Percentiles rank a stretch among this genome's conserved stretches.
Conservation (phyloP, 2,888 invertebrate genomes). For the Phyllotreta striolata region DNA sequence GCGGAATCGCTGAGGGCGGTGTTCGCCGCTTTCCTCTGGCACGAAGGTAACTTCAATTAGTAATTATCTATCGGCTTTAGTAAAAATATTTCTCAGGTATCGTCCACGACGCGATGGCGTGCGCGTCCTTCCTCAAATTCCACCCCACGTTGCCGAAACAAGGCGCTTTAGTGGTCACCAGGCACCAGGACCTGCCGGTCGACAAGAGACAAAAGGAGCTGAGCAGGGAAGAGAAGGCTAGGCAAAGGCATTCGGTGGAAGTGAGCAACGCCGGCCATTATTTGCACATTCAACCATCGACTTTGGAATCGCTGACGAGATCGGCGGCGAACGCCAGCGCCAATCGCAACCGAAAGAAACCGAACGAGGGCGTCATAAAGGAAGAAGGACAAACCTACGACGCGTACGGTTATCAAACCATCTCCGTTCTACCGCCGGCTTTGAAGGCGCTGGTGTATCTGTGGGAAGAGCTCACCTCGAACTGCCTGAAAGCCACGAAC, state of each 20-base stretch:
- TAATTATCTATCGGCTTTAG: neutral
- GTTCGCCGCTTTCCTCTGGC: conserved; percentile 97
- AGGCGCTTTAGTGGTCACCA: conserved; percentile 77
- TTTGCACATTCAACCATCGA: conserved; percentile 80
- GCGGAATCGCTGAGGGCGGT: conserved; percentile 93
- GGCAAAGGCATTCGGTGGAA: conserved; percentile 89
- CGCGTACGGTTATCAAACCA: conserved; percentile 64
- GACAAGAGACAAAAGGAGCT: conserved; percentile 63
- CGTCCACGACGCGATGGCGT: conserved; percentile 98
- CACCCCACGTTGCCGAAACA: conserved; percentile 86
- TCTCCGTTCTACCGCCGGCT: conserved; percentile 85
- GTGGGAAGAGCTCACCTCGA: conserved; percentile 86
- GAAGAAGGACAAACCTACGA: conserved; percentile 62
- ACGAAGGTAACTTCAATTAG: conserved; percentile 71
- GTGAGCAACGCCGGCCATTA: conserved; percentile 76
- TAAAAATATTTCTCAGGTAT: conserved; percentile 68
- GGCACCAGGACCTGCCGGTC: conserved; percentile 58
- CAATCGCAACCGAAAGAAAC: conserved; percentile 66
- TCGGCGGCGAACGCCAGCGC: conserved; percentile 82
- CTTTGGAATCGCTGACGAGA: conserved; percentile 77
- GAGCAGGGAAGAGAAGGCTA: conserved; percentile 69
- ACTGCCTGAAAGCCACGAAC: conserved; percentile 71
- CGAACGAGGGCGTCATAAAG: conserved; percentile 63
- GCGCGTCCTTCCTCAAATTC: conserved; percentile 95
- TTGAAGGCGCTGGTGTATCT: conserved; percentile 85